Evolutionary conservation across 2,888 invertebrate species (phyloP).

Genomic region (Andrena bicolor): DNA sequence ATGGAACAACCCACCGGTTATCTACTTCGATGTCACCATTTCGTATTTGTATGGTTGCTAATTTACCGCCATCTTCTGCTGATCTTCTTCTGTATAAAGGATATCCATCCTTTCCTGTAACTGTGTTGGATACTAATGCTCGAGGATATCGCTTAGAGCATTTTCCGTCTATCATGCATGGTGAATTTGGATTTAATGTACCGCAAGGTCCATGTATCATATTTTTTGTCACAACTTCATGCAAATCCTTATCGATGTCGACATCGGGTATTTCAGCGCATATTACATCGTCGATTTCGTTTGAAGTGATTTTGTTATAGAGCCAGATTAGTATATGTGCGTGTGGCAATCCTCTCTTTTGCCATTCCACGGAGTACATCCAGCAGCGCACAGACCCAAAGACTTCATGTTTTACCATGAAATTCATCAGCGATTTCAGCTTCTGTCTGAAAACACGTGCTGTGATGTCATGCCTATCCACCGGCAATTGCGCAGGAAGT

Average conservation of each 20-base stretch:
- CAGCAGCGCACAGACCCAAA: conserved; percentile 67
- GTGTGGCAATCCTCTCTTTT: conserved; percentile 78
- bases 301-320: conserved; percentile 61
- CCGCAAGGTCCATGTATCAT: conserved; percentile 82
- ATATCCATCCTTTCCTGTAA: conserved; percentile 77
- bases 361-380: conserved; percentile 75
- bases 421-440: not conserved
- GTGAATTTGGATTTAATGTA: conserved; percentile 73
- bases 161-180: conserved; percentile 81
- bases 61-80: too few relatives aligned
- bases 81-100: too few relatives aligned
- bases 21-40: conserved; percentile 23
- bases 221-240: conserved; percentile 58
- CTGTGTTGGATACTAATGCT: too few relatives aligned
- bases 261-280: conserved; percentile 80
- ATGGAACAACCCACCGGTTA: conserved; percentile 69
- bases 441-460: conserved; percentile 5
- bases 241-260: conserved; percentile 70
- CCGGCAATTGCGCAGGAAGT: not conserved
- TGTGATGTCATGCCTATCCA: not conserved
- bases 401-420: conserved; percentile 38
- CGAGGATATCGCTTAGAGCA: too few relatives aligned
- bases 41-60: too few relatives aligned
- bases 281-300: conserved; percentile 77
- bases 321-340: conserved; percentile 71